phyloP scores from a whole-genome alignment of 2,113 vertebrate species.

The pig (Sus scrofa) region T2T-Sscrofa CM000828.6:49412001-49412500 shows the following conservation, averaged over 20 bases:
- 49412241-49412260: background rate
- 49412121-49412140: background rate
- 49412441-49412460: too few relatives aligned
- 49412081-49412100: background rate
- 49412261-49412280: too few relatives aligned
- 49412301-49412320: too few relatives aligned
- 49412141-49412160: background rate
- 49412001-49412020: background rate
- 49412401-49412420: too few relatives aligned
- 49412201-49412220: background rate
- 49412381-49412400: too few relatives aligned
- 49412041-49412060: background rate
- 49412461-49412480: too few relatives aligned
- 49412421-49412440: too few relatives aligned
- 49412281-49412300: too few relatives aligned
- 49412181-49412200: background rate
- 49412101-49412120: background rate
- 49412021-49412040: background rate
- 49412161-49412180: background rate
- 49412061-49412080: background rate
- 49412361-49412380: too few relatives aligned
- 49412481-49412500: too few relatives aligned
- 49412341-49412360: too few relatives aligned
- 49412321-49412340: too few relatives aligned
- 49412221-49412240: background rate